phyloP scores from a whole-genome alignment of 1,140 invertebrate species.

The Lycorma delicatula region DNA sequence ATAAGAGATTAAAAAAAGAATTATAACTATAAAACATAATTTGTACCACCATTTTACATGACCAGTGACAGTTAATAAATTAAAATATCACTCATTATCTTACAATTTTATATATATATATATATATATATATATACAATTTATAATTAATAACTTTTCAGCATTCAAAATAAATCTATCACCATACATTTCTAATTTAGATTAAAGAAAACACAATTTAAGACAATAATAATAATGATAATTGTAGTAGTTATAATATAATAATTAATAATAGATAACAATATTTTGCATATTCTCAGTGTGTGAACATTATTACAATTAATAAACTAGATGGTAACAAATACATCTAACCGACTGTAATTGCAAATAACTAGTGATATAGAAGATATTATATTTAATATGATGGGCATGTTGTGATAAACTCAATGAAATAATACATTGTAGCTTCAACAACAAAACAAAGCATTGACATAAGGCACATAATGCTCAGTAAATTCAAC shows the following conservation, averaged over 20 bases:
- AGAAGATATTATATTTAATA: neutral
- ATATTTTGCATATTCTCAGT: neutral
- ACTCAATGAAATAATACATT: conserved; percentile 18
- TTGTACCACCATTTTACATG: neutral
- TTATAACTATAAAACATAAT: neutral
- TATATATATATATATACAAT: neutral
- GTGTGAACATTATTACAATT: neutral
- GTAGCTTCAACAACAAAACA: conserved; percentile 26
- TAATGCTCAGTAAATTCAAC: conserved; percentile 30
- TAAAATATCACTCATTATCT: too few species aligned
- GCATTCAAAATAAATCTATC: neutral
- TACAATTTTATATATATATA: too few species aligned
- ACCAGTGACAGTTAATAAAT: neutral
- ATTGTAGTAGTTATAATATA: neutral
- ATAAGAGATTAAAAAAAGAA: neutral
- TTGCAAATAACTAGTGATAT: conserved; percentile 4
- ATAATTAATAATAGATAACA: neutral
- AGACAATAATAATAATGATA: too few species aligned
- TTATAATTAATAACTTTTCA: neutral
- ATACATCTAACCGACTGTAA: neutral
- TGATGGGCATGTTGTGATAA: conserved; percentile 1
- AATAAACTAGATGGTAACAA: neutral
- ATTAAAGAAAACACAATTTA: too few species aligned
- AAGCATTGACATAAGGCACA: conserved; percentile 29
- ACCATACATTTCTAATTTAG: conserved; percentile 2